Conservation (phyloP, 2,113 vertebrate genomes). For the Passerina amoena region DNA sequence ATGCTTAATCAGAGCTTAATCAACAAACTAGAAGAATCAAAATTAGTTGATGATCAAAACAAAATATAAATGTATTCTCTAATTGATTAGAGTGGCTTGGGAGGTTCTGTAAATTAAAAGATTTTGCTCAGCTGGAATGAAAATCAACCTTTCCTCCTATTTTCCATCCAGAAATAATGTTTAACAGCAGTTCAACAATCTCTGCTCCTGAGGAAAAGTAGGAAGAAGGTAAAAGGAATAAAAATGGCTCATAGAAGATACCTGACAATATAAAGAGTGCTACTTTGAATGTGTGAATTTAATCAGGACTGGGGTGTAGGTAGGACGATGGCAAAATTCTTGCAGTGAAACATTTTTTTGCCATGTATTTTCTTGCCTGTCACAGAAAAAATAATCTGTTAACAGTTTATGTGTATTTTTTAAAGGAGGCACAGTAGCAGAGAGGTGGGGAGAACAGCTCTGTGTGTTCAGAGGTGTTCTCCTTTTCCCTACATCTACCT, state of each 20-base stretch:
- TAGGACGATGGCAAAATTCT: background rate
- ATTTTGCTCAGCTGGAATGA: background rate
- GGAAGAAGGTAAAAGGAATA: background rate
- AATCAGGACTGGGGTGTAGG: background rate
- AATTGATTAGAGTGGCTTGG: conserved; percentile 21
- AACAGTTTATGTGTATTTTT: background rate
- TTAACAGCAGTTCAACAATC: background rate
- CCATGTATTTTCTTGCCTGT: background rate
- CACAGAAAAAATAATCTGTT: background rate
- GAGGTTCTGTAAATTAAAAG: background rate
- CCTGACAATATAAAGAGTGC: background rate
- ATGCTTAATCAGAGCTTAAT: conserved; percentile 39
- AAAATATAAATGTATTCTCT: conserved; percentile 27
- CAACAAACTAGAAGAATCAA: conserved; percentile 35
- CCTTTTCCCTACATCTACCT: background rate
- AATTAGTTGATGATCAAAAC: conserved; percentile 38
- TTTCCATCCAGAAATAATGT: background rate
- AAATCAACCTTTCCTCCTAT: background rate
- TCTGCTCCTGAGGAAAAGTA: background rate
- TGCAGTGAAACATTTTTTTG: background rate
- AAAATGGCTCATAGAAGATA: background rate
- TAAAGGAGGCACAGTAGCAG: background rate
- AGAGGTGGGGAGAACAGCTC: background rate
- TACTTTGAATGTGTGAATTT: background rate
- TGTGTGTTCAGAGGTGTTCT: background rate